phyloP scores from a whole-genome alignment of 2,113 vertebrate genomes.

The Galeopterus variegatus region DNA sequence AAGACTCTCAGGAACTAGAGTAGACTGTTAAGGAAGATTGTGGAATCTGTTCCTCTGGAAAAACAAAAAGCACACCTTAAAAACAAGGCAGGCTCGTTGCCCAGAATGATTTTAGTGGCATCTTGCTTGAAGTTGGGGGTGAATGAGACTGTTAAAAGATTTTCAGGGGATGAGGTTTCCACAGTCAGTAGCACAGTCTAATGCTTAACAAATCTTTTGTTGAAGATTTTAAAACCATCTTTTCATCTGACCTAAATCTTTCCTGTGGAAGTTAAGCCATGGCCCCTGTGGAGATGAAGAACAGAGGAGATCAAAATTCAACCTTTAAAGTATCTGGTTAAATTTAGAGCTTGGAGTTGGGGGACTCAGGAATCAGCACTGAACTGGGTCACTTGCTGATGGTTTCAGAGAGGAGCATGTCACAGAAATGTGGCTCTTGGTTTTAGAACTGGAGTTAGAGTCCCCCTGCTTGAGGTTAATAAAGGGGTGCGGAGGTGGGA shows the following conservation, averaged over 20 bases:
- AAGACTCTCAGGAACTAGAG: background rate
- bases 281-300: conserved; percentile 16
- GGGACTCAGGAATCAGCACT: background rate
- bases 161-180: conserved; percentile 22
- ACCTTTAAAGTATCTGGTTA: conserved; percentile 23
- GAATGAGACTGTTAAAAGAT: background rate
- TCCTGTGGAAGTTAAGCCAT: conserved; percentile 48
- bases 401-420: background rate
- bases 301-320: background rate
- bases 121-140: background rate
- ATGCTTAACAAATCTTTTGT: conserved; percentile 43
- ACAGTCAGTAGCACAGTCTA: background rate
- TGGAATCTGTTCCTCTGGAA: background rate
- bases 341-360: conserved; percentile 4
- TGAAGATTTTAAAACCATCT: conserved; percentile 58
- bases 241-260: conserved; percentile 72
- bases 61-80: background rate
- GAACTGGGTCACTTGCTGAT: background rate
- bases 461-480: background rate
- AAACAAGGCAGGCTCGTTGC: background rate
- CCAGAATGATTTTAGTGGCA: background rate
- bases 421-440: conserved; percentile 28
- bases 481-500: background rate
- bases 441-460: background rate
- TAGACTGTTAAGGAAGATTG: background rate